Conservation (phyloP, 2,888 invertebrate species). For the Cremastinae sp. region DNA sequence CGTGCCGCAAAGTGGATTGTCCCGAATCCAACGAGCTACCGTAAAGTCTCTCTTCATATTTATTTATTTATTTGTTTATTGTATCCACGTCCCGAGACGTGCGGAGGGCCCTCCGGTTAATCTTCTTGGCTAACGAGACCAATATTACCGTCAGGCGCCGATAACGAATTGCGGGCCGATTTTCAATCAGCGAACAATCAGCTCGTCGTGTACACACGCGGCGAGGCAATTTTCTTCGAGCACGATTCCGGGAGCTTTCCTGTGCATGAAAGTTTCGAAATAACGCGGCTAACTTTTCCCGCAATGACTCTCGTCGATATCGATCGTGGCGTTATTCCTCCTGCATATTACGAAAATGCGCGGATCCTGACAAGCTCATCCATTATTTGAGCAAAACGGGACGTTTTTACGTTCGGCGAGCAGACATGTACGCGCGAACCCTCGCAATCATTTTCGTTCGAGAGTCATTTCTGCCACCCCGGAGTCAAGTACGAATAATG, state of each 20-base stretch:
- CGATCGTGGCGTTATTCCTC: not conserved
- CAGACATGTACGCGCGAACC: too few relatives aligned
- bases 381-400: not conserved
- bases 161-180: constrained; percentile 25
- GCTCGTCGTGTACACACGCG: too few relatives aligned
- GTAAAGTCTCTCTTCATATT: constrained; percentile 25
- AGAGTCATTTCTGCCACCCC: not conserved
- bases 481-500: too few relatives aligned
- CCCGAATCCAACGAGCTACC: constrained; percentile 53
- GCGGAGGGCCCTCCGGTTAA: constrained; percentile 41
- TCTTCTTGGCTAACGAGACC: constrained; percentile 42
- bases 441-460: not conserved
- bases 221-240: not conserved
- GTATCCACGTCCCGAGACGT: constrained; percentile 31
- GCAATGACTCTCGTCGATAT: constrained; percentile 27
- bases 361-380: constrained; percentile 9
- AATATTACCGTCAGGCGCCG: constrained; percentile 13
- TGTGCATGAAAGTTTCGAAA: not conserved
- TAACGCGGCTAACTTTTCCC: constrained; percentile 8
- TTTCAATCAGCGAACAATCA: constrained; percentile 29
- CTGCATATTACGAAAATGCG: not conserved
- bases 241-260: not conserved
- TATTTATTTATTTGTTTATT: constrained; percentile 13
- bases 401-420: too few relatives aligned
- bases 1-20: constrained; percentile 65